Evolutionary conservation across 2,113 vertebrate species (phyloP).

Genomic region (Cephalopterus ornatus): DNA sequence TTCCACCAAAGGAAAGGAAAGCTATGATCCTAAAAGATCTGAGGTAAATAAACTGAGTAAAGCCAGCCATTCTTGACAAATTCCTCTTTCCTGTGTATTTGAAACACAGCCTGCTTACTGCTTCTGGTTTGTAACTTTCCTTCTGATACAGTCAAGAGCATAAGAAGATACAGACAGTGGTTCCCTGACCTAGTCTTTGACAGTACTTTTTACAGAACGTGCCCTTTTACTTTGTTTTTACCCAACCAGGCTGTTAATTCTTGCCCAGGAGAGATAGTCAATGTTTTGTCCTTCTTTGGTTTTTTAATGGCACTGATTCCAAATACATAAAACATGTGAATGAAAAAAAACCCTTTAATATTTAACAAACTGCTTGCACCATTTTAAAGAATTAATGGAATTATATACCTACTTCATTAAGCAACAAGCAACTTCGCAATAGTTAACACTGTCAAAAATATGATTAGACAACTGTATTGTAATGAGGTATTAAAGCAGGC

Average conservation of each 20-base stretch:
- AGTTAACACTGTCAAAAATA: background rate
- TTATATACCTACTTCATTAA: background rate
- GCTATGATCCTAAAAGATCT: background rate
- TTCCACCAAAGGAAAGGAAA: background rate
- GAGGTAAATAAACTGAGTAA: background rate
- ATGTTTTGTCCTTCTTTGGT: background rate
- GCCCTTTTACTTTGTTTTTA: background rate
- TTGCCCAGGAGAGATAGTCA: background rate
- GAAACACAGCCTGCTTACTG: background rate
- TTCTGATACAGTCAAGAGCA: background rate
- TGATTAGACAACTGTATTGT: accelerated
- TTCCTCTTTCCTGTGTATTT: background rate
- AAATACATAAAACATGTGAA: background rate
- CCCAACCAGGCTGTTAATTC: background rate
- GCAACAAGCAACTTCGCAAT: background rate
- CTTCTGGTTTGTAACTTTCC: background rate
- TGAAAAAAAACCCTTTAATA: background rate
- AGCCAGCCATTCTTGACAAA: background rate
- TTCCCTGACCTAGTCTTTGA: background rate
- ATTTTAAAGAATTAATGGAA: background rate
- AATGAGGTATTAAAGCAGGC: background rate
- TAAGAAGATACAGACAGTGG: background rate
- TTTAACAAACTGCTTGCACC: background rate
- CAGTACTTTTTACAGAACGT: background rate
- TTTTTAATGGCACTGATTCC: background rate